Evolutionary conservation across 2,888 invertebrate species (phyloP), one percentile per base, ranked within the genome.

Genomic region (Agonopterix heracliana): DNA sequence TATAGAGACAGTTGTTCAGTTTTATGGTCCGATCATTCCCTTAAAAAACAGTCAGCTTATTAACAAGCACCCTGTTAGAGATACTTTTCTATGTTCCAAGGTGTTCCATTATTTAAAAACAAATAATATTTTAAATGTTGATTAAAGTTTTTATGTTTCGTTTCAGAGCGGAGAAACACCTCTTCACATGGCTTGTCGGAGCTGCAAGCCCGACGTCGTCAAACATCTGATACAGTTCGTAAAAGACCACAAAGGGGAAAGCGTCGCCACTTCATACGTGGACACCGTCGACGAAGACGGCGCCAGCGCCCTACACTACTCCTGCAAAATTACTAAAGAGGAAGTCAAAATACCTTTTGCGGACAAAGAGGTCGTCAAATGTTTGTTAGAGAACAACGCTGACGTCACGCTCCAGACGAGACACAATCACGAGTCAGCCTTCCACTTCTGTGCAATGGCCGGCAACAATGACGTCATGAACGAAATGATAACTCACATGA

Each of bases 401-500:
- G 97, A 98, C 74, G 95, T 97, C 0, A 93, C 93, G 46, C 82
- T 95, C 51, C 93, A 93, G 66, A 96, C 98, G 0, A 95, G 93
- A 82, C 92, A 94, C 81, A 94, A 94, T 11, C 92, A 94, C 61
- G 99, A 99, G 86, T 97, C 98, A 0, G 96, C 97, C 0, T 95
- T 99, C 68, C 99, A 99, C 76, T 95, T 97, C 72, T 96, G 97
- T 65, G 98, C 99, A 1, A 90, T 96, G 13, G 96, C 97, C 4
- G 99, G 99, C 12, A 98, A 98, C 81, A 98, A 98, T 71, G 97
- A 98, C 64, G 95, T 99, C 5, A 90, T 99, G 63, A 92, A 93
- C 63, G 98, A 98, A 80, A 98, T 99, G 93, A 94, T 99, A 43
- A 91, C 95, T 41, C 94, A 96, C 64, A 95, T 99, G 92, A 93